Base-by-base conservation (phyloP, 2,888 invertebrate genomes). In the Rotaria socialis region DNA sequence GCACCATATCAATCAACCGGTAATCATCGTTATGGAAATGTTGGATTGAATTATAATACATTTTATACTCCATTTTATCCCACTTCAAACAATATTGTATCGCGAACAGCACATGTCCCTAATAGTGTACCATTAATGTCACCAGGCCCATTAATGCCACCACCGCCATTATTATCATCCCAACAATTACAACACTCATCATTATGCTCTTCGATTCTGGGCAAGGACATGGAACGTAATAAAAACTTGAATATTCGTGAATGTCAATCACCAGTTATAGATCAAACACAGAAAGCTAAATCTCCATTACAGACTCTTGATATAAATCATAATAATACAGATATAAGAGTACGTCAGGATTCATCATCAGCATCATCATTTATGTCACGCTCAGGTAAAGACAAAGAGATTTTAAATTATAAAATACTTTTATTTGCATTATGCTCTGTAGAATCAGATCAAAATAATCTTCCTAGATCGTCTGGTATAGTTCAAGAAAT, bases 311-410 rank as follows among this genome's bases (percentile, higher is more conserved):
- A 41, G 35, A 67, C 35, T 19, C 2, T 41, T 35, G 67, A 35
- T 67, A 35, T 19, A 4, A 19, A 35, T 35, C 35, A 35, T 0
- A 67, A 67, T 35, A 14, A 41, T 19, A 67, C 35, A 35, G 2
- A 35, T 27, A 14, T 6, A 67, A 35, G 35, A 7, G 4, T 5
- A 67, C 67, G 35, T 35, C 0, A 14, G 35, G 19, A 27, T 67
- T 67, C 67, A 67, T 67, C 67, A 67, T 67, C 67, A 41, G 16
- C 67, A 67, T 67, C 67, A 16, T 67, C 67, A 35, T 19, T 67
- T 35, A 67, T 60, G 11, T 60, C 27, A 27, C 58, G n/a, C 14
- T 14, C 67, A 67, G 67, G 67, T 67, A 41, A 35, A 19, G 2
- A 27, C 5, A 24, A 27, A 67, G n/a, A 5, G 2, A 2, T 24